A percentile compares a stretch with the other conserved stretches of the same genome.
phyloP scores from a whole-genome alignment of 2,113 vertebrate species.

The Pituophis catenifer region DNA sequence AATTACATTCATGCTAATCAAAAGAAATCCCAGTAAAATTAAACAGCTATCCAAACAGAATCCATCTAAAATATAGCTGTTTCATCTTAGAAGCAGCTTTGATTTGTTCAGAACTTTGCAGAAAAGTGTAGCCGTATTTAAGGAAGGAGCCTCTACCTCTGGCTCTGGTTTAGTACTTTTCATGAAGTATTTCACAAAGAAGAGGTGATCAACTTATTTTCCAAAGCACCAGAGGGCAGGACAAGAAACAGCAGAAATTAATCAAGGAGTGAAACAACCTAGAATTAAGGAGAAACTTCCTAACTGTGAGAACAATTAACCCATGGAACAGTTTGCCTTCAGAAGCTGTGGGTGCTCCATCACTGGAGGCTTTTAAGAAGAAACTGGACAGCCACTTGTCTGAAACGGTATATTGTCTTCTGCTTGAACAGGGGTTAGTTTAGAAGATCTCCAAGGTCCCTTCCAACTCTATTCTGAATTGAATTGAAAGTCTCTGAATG shows the following conservation, averaged over 20 bases:
- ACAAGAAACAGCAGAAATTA: background rate
- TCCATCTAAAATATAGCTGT: constrained; percentile 1
- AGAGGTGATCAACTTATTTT: background rate
- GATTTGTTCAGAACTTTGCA: background rate
- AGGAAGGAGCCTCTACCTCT: background rate
- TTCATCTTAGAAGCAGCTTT: background rate
- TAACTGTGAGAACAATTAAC: background rate
- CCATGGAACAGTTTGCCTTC: background rate
- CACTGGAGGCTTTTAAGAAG: background rate
- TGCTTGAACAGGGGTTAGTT: background rate
- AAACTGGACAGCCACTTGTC: background rate
- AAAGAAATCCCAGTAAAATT: constrained; percentile 12
- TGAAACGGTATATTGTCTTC: background rate
- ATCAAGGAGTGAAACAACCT: background rate
- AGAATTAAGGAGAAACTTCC: background rate
- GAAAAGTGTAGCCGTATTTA: background rate
- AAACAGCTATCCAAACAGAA: background rate
- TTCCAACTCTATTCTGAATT: background rate
- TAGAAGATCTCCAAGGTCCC: background rate
- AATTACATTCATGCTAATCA: background rate
- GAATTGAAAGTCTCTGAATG: background rate
- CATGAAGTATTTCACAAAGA: background rate
- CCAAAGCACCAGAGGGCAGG: background rate
- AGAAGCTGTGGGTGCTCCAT: background rate
- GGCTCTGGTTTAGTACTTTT: background rate